phyloP scores from a whole-genome alignment of 2,888 invertebrate genomes.

The Callosobruchus maculatus region DNA sequence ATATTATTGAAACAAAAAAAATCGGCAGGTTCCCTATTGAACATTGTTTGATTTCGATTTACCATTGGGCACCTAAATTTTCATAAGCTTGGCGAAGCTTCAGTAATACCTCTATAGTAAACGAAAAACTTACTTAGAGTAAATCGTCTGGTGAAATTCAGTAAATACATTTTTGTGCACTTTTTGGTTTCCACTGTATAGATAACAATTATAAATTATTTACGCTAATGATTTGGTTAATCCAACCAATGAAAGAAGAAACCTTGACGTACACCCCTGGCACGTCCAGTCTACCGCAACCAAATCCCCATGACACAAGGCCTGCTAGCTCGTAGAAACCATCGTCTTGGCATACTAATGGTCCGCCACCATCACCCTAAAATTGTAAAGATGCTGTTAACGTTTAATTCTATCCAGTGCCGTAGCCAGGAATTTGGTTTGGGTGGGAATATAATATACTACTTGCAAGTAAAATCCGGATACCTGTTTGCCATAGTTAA shows the following conservation, averaged over 20 bases:
- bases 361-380: conserved; percentile 92
- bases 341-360: conserved; percentile 87
- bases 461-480: no score
- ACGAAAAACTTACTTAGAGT: not conserved
- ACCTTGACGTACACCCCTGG: conserved; percentile 98
- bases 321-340: conserved; percentile 92
- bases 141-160: conserved; percentile 8
- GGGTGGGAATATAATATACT: no score
- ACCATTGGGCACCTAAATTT: no score
- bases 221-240: conserved; percentile 93
- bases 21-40: no score
- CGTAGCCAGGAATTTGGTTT: no score
- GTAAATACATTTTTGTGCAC: conserved; percentile 20
- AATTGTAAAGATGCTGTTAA: conserved; percentile 15
- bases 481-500: no score
- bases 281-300: conserved; percentile 87
- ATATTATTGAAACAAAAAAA: no score
- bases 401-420: no score
- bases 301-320: conserved; percentile 92
- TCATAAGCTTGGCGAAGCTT: not conserved
- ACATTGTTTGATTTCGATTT: no score
- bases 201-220: conserved; percentile 66
- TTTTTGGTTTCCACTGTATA: conserved; percentile 22
- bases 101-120: not conserved
- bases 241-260: conserved; percentile 94